Conservation (phyloP, 2,113 vertebrate species). For the Myotis yumanensis region DNA sequence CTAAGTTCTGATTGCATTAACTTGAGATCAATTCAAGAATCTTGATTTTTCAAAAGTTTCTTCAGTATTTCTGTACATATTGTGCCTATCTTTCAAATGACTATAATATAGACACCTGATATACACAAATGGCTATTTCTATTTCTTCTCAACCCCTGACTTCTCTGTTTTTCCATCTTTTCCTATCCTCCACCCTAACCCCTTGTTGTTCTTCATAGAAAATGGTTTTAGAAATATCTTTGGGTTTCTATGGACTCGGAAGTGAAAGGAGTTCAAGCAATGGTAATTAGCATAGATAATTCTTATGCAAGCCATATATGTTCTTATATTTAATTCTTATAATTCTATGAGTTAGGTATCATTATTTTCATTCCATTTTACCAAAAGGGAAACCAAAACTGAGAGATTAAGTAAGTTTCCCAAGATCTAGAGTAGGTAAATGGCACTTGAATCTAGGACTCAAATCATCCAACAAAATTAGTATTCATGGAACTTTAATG, state of each 20-base stretch:
- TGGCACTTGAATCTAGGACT: background rate
- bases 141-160: background rate
- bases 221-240: background rate
- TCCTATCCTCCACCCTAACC: background rate
- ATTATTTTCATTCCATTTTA: background rate
- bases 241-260: background rate
- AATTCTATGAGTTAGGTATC: background rate
- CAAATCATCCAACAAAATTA: slow-evolving; percentile 23
- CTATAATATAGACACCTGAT: background rate
- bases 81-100: background rate
- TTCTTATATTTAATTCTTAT: background rate
- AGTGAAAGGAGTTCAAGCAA: background rate
- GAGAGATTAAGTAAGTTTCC: background rate
- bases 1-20: background rate
- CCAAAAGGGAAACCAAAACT: background rate
- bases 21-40: background rate
- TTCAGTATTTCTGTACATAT: background rate
- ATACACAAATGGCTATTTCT: background rate
- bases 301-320: background rate
- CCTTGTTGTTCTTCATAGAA: background rate
- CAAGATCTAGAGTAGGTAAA: background rate
- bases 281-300: background rate
- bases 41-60: background rate
- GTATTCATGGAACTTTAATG: slow-evolving; percentile 10
- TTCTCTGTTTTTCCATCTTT: background rate